Base-by-base conservation (phyloP, 35 echinoderm and acorn worm species). In the Heliocidaris erythrogramma region DNA sequence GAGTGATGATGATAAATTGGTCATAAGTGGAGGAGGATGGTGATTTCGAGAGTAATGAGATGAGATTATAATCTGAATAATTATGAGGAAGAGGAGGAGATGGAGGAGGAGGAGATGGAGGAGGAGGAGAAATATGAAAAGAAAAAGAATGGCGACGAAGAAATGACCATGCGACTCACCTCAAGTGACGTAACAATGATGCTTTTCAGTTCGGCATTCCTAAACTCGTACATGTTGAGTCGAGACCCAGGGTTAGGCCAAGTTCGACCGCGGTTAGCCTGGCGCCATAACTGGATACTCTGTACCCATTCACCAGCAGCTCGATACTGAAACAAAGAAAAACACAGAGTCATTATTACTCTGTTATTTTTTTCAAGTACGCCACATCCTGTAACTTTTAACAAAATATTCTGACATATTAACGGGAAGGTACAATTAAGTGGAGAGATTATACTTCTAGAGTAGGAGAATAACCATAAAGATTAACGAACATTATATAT, bases 261-360 rank as follows among this genome's bases (percentile, higher is more conserved):
- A 94, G 94, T 78, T 60, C 48, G 35, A 7, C 94, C 32, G 9
- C 59, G 21, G 24, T 94, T 60, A 42, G n/a, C 85, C 14, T 30
- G 48, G 49, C 96, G 94, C 97, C 97, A 98, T 31, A 88, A 30
- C 31, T 29, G 48, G 21, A 96, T 94, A 59, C 94, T 96, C 86
- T 98, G 97, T 3, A 95, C 96, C 97, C 97, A 98, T 27, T 93
- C 95, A 16, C 97, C 97, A 18, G 96, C 21, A 78, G 65, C 65
- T 78, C 65, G 65, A 6, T 78, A 78, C 65, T 78, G 65, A n/a
- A 78, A n/a, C 21, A 21, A 24, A 78, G 65, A 27, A 7, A 21
- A 78, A 78, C 5, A 42, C 3, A 42, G 35, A 42, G 35, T 42
- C 35, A 42, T 42, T 42, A 42, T 42, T 42, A 42, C 35, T 42